These are phyloP conservation scores for Dunckerocampus dactyliophorus DNA, from an alignment of 2,113 vertebrate species.

Conservation along the genomic window DNA sequence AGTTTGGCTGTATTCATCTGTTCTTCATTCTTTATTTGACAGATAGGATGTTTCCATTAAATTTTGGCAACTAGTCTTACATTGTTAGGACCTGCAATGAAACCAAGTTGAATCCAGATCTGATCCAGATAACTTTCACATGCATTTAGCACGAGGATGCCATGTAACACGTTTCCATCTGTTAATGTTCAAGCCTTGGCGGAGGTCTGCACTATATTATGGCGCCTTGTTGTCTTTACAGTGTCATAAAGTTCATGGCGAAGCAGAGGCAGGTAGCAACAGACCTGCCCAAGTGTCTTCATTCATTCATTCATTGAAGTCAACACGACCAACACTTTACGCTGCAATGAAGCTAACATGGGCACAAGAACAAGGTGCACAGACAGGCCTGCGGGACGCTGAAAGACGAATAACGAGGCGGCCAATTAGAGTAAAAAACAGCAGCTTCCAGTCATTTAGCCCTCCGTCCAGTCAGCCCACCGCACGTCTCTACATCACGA, in stretches of 20 bases:
- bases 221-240: neutral
- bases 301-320: conserved; percentile 21
- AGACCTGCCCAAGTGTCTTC: no score
- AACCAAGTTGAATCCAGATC: neutral
- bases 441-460: no score
- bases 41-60: neutral
- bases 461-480: no score
- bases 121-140: neutral
- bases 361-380: neutral
- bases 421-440: no score
- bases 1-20: neutral
- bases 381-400: no score
- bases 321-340: neutral
- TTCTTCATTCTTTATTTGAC: neutral
- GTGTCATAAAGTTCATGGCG: conserved; percentile 8
- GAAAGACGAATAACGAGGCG: no score
- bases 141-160: neutral
- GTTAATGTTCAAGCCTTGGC: no score
- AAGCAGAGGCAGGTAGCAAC: neutral
- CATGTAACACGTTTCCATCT: neutral
- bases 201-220: neutral
- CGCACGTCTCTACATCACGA: no score
- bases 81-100: neutral
- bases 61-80: neutral
- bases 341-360: neutral